Evolutionary conservation across 2,888 invertebrate species (phyloP), one percentile per base, ranked within the genome.

Genomic region (Stenodera caucasica): DNA sequence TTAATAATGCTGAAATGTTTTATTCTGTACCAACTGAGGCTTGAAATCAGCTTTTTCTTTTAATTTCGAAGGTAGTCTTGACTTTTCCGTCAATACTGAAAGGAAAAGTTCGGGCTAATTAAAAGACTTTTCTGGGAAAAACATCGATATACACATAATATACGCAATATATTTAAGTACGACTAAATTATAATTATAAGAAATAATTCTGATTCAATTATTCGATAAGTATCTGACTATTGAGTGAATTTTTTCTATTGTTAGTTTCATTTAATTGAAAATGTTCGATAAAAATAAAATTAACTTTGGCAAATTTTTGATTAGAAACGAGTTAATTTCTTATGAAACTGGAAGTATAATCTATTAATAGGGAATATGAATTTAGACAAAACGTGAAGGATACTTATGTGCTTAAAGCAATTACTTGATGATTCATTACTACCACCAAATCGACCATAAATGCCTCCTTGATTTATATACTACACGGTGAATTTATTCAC

Each of bases 361-460:
- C n/a, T n/a, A n/a, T n/a, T n/a, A n/a, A n/a, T n/a, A n/a, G n/a
- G n/a, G n/a, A n/a, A n/a, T n/a, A 7, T 15, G 8, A 15, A 4
- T 37, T 37, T 37, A 15, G 15, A 5, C n/a, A 15, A 37, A 8
- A 15, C 8, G 15, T 37, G 8, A 55, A 61, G 65, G 59, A 64
- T 65, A 61, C 67, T 69, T 68, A 69, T 69, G 67, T 67, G 63
- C 66, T 69, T 65, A 66, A 57, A 59, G 65, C 68, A 68, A 71
- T 71, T 70, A 71, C 60, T 63, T 61, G 65, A 71, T 69, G 70
- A 71, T 70, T 67, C 71, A 70, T 68, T 63, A 65, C 65, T 60
- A 60, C 59, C 63, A 67, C 60, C 64, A 69, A 68, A 68, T 68
- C 66, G 67, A 63, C 66, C 67, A 69, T 69, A 68, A 71, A 70